Evolutionary conservation across 1,140 invertebrate species (phyloP), one percentile per base, ranked within the genome.

Genomic region (Bathynomus jamesi): DNA sequence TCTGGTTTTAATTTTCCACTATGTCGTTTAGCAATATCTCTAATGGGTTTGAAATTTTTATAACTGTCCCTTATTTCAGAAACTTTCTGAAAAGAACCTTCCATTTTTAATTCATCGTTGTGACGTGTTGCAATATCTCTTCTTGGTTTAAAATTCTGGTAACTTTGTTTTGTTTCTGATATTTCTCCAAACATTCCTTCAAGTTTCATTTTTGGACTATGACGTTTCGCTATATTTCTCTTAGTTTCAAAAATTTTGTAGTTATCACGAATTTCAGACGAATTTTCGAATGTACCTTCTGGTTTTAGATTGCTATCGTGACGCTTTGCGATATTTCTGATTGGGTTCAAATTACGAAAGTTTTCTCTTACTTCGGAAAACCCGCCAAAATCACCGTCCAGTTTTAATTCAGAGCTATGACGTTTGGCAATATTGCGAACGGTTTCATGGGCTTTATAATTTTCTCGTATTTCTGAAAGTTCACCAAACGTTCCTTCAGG

Each of bases 221-320:
- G 27, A n/a, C 5, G 28, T 21, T 67, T 67, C 24, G 65, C 65
- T 4, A 67, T 67, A 32, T 67, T 32, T 17, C 65, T 31, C n/a
- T 32, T 40, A n/a, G 21, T 8, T 40, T 67, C 30, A 13, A n/a
- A 25, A 30, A 25, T 28, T 67, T 4, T 40, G 27, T 31, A 67
- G 28, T n/a, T 67, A 46, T 61, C 46, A 7, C n/a, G 67, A 61
- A 69, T 46, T 69, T 69, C 67, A 13, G 67, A 69, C 65, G 30
- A 25, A 68, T 64, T 13, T 64, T 27, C 7, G 63, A 68, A 61
- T 28, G 17, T 29, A 21, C 67, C 67, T 65, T 75, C 74, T 2
- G 71, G 60, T 11, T 71, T 72, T 27, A 75, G 64, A 4, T 30
- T 31, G 21, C 61, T 60, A 32, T 11, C 31, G 27, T 71, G 73